phyloP scores from a whole-genome alignment of 2,113 vertebrate species.

The Gasterosteus aculeatus region DNA sequence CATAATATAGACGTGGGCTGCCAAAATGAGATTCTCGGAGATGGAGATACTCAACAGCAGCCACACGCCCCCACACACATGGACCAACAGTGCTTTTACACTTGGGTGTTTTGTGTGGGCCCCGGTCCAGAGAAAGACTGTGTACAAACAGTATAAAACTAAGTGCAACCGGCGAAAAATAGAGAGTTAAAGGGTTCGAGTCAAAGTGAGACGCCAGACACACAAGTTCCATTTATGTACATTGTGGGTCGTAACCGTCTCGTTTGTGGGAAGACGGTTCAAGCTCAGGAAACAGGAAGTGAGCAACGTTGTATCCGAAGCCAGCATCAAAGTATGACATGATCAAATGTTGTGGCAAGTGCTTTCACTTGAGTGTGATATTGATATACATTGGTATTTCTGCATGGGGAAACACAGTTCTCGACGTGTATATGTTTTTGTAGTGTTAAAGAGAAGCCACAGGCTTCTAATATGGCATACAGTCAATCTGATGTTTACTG shows the following conservation, averaged over 20 bases:
- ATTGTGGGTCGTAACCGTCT: slow-evolving; percentile 72
- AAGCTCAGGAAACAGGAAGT: slow-evolving; percentile 80
- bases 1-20: slow-evolving; percentile 47
- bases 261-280: slow-evolving; percentile 39
- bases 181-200: slow-evolving; percentile 1
- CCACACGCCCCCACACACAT: slow-evolving; percentile 51
- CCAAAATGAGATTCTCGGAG: slow-evolving; percentile 38
- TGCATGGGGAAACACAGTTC: not conserved
- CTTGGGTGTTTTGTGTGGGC: slow-evolving; percentile 21
- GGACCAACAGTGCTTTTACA: slow-evolving; percentile 49
- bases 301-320: slow-evolving; percentile 43
- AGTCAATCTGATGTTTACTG: slow-evolving; percentile 1
- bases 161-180: not conserved
- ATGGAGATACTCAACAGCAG: slow-evolving; percentile 42
- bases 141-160: slow-evolving; percentile 11
- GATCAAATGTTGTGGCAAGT: not conserved
- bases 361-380: not conserved
- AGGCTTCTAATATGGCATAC: not conserved
- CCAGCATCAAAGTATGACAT: slow-evolving; percentile 3
- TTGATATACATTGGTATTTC: not conserved
- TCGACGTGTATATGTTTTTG: not conserved
- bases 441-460: not conserved
- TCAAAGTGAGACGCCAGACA: not conserved
- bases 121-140: slow-evolving; percentile 13
- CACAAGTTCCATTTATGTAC: slow-evolving; percentile 54